Evolutionary conservation across 2,888 invertebrate genomes (phyloP).

Genomic region (Biston stratarius): DNA sequence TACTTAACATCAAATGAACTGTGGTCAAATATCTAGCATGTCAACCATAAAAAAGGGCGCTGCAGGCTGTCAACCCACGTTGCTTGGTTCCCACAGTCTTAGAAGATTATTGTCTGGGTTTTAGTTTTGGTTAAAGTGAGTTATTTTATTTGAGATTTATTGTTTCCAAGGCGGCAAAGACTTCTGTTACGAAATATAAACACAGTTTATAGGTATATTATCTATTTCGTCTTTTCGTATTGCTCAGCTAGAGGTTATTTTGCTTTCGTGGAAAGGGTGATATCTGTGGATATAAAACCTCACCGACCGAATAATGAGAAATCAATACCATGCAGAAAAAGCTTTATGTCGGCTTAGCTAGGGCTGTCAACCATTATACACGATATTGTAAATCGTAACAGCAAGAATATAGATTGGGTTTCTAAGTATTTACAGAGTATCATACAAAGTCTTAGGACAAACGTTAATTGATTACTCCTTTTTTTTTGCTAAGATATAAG

Average conservation of each 20-base stretch:
- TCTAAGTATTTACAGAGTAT: too few relatives aligned
- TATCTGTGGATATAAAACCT: slow-evolving; percentile 6
- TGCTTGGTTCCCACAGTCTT: too few relatives aligned
- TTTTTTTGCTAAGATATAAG: too few relatives aligned
- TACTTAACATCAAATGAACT: too few relatives aligned
- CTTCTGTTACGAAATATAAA: slow-evolving; percentile 1
- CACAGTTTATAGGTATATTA: neutral
- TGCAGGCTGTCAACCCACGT: too few relatives aligned
- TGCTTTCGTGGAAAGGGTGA: slow-evolving; percentile 7
- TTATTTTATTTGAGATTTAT: slow-evolving; percentile 6
- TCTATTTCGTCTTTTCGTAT: slow-evolving; percentile 1
- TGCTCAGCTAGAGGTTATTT: slow-evolving; percentile 1
- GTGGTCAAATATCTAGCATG: too few relatives aligned
- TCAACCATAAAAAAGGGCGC: too few relatives aligned
- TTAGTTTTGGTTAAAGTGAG: neutral
- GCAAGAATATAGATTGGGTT: neutral
- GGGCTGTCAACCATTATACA: slow-evolving; percentile 3
- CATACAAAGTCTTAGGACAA: too few relatives aligned
- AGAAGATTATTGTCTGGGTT: too few relatives aligned
- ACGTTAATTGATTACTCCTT: too few relatives aligned
- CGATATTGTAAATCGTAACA: neutral
- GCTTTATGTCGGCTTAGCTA: slow-evolving; percentile 11
- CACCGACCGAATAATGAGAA: slow-evolving; percentile 12
- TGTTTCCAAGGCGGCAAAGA: neutral
- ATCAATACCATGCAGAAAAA: slow-evolving; percentile 23